Base-by-base conservation (phyloP, 2,113 vertebrate genomes). In the Gavialis gangeticus region DNA sequence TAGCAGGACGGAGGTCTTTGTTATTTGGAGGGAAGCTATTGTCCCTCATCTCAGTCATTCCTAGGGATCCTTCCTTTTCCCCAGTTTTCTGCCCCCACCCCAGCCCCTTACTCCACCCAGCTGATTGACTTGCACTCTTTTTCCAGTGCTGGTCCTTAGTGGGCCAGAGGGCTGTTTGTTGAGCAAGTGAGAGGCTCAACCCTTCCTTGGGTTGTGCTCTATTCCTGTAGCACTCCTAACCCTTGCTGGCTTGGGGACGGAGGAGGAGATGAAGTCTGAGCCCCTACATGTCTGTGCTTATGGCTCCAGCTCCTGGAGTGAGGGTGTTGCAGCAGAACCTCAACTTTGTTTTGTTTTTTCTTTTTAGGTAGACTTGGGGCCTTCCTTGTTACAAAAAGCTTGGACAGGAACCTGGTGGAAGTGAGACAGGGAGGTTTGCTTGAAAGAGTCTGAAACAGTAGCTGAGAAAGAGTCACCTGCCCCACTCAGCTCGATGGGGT, bases 321-420 rank as follows among this genome's bases (percentile, higher is more conserved):
- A 2, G 12, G 54, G 6, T 1, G 0, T 15, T 21, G 16, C 27
- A 57, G 19, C 57, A 63, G 12, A 25, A 4, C 13, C 18, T 63
- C 18, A 22, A 34, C 17, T 46, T 46, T 46, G 30, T n/a, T 4
- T n/a, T 64, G 63, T n/a, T 66, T n/a, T 25, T 18, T 28, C 19
- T 27, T 12, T 69, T 71, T 71, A 37, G 67, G 21, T 71, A 37
- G 37, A 37, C 24, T 71, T 71, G 67, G 5, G 37, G 21, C 11
- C 34, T 34, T 71, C 12, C 6, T 71, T 22, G 30, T 37, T 69
- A 19, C 67, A 69, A 69, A 69, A 34, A 34, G 30, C 21, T 5
- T 71, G 67, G 67, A 37, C 34, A 14, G 21, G 34, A 22, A 34
- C 34, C 34, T 37, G 67, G 67, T 6, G 11, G 34, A 22, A 71